Conservation (phyloP, 2,113 vertebrate species). For the Indicator indicator region DNA sequence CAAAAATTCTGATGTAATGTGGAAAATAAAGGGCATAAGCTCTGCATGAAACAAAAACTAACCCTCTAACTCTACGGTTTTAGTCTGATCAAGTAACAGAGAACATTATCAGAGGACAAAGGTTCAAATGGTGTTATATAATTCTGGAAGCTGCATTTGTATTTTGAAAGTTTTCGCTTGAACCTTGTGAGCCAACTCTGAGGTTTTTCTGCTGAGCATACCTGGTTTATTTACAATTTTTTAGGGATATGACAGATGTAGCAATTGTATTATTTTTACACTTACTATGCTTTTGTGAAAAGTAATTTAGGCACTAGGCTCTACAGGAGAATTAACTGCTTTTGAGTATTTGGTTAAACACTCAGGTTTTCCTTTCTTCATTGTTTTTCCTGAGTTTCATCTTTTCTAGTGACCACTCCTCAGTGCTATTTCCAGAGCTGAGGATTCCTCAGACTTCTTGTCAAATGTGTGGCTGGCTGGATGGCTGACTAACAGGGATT, state of each 20-base stretch:
- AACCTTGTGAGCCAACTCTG: background rate
- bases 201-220: background rate
- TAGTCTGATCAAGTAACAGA: background rate
- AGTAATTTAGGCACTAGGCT: background rate
- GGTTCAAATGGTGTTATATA: background rate
- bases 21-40: background rate
- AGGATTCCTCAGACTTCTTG: background rate
- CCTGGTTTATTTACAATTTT: background rate
- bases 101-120: background rate
- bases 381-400: background rate
- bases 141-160: background rate
- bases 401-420: background rate
- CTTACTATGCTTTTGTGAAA: background rate
- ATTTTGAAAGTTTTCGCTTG: background rate
- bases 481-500: background rate
- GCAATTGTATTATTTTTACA: background rate
- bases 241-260: background rate
- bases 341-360: background rate
- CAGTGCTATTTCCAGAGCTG: background rate
- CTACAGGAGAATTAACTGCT: background rate
- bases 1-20: background rate
- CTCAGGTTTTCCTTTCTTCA: background rate
- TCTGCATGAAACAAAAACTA: background rate
- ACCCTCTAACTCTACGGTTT: background rate
- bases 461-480: background rate